Conservation (phyloP, 2,113 vertebrate genomes). For the Oxyruncus cristatus region DNA sequence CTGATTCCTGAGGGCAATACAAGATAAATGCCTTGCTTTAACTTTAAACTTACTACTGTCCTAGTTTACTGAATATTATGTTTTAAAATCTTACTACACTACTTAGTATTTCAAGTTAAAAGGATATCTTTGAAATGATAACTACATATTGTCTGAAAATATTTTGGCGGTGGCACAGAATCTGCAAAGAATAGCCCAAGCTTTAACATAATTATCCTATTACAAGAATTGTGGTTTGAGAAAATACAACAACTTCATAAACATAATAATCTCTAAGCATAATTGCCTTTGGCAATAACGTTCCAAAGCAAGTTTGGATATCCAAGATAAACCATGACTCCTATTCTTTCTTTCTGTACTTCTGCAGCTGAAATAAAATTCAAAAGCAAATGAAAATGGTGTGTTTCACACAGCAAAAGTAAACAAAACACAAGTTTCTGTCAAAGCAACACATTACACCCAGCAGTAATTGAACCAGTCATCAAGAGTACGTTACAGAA, state of each 20-base stretch:
- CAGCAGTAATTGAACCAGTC: background rate
- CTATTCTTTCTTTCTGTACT: background rate
- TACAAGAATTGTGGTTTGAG: constrained; percentile 57
- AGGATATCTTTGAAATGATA: constrained; percentile 12
- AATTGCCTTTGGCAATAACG: constrained; percentile 41
- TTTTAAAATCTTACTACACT: background rate
- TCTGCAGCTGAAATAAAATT: background rate
- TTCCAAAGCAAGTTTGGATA: constrained; percentile 31
- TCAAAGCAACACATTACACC: background rate
- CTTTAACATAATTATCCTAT: constrained; percentile 51
- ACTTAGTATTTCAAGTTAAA: background rate
- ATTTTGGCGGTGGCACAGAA: constrained; percentile 22
- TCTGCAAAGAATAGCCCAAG: constrained; percentile 24
- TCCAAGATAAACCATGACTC: constrained; percentile 50
- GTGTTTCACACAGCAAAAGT: background rate
- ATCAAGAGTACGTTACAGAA: background rate
- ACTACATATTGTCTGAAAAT: background rate
- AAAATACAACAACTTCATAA: constrained; percentile 52
- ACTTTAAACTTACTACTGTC: background rate
- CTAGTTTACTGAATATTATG: background rate
- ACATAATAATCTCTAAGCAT: constrained; percentile 21
- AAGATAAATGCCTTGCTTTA: background rate
- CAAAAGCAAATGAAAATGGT: background rate
- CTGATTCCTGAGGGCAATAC: background rate
- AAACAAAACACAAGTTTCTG: constrained; percentile 7